Evolutionary conservation across 1,140 invertebrate genomes (phyloP), one percentile per base, ranked within the genome.

Genomic region (Tetragnatha versicolor): DNA sequence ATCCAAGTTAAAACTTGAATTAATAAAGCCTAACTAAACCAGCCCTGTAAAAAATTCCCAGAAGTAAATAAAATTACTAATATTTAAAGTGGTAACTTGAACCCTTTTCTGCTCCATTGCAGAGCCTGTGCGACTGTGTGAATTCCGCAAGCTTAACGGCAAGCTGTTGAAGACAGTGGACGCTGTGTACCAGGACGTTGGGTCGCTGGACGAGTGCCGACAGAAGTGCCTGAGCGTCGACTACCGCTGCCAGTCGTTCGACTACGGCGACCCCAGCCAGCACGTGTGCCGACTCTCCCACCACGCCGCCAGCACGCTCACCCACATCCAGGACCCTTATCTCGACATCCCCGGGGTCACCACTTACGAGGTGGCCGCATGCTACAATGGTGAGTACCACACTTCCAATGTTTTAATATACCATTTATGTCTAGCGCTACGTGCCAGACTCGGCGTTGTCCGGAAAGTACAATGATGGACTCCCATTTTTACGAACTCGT

Each of bases 151-250:
- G 82, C 88, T 96, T 81, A 90, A 89, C 37, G 94, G 94, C 1
- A 90, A 93, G 73, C 96, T 97, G 81, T 86, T 97, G 47, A 97
- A 97, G 86, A 97, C 95, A 0, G 95, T 97, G 4, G 95, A 97
- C 83, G 94, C 94, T 2, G 94, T 97, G 6, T 96, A 83, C 66
- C 84, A 95, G 87, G 93, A 95, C 82, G 91, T 96, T 1, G 91
- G 90, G 73, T 93, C 91, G 2, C 88, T 93, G 58, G 93, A 94
- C 75, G 94, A 95, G 86, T 89, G 88, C 81, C 90, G 93, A 55
- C 93, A 95, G 81, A 88, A 95, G 35, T 97, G 95, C 84, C 88
- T 96, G 31, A 94, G 92, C 83, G 94, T 94, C 6, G 92, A 93
- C 10, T 90, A 90, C 86, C 88, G 92, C 83, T 97, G 95, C 85